A percentile compares a stretch with the other conserved stretches of the same genome.
These are phyloP conservation scores for Ictalurus furcatus DNA, from an alignment of 2,113 vertebrate genomes.

Conservation along the genomic window DNA sequence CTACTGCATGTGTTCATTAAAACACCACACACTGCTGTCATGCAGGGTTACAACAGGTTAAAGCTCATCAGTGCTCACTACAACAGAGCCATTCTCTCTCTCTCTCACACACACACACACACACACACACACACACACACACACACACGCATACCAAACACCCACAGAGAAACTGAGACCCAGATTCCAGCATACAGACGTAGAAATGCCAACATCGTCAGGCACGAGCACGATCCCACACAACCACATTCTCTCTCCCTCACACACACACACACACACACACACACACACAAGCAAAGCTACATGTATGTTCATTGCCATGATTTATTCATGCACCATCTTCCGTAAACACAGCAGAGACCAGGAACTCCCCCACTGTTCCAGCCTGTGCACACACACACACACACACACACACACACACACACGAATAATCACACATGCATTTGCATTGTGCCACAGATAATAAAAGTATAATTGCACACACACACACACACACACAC, in stretches of 20 bases:
- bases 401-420: background rate
- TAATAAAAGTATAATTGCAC: background rate
- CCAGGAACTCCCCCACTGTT: background rate
- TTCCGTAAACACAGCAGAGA: background rate
- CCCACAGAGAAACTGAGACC: conserved; percentile 21
- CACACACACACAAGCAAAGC: background rate
- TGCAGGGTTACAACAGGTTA: conserved; percentile 6
- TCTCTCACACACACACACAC: background rate
- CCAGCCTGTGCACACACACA: background rate
- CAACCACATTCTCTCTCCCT: background rate
- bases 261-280: background rate
- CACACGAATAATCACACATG: background rate
- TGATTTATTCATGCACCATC: conserved; percentile 10
- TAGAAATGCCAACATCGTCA: conserved; percentile 20
- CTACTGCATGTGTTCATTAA: background rate
- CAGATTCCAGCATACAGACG: conserved; percentile 24
- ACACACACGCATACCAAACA: conserved; percentile 29
- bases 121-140: background rate
- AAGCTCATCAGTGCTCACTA: background rate
- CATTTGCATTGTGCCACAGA: background rate
- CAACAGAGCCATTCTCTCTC: conserved; percentile 13
- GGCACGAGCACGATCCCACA: conserved; percentile 2
- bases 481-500: background rate
- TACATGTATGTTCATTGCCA: background rate
- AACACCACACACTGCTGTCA: background rate